Evolutionary conservation across 2,888 invertebrate species (phyloP), one percentile per base, ranked within the genome.

Genomic region (Philereme vetulata): DNA sequence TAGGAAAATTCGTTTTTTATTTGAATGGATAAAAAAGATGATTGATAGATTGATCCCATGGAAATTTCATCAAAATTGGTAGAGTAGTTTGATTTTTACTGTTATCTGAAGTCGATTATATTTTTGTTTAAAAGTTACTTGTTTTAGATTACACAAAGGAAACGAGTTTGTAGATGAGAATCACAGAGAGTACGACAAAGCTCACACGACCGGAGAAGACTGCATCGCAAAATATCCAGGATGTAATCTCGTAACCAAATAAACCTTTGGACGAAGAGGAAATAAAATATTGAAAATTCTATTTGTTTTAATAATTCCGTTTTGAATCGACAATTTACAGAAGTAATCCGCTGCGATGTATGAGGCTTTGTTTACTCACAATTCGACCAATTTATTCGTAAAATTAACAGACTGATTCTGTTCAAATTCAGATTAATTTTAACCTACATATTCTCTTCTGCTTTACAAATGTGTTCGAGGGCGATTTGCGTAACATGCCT

Each of bases 141-240:
- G n/a, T n/a, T 83, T 3, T 77, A 93, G 94, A 38, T 80, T 94
- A 69, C 93, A 93, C 4, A 86, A 85, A 73, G 91, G 90, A 33
- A 54, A 65, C 6, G 78, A 78, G 5, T 87, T 87, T 52, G 74
- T 82, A n/a, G 68, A 78, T 3, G 86, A 90, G 51, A 78, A 86
- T 3, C 86, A 88, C 68, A 85, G 75, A 44, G 85, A 88, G 21
- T 94, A 94, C 61, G 94, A 94, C 60, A 74, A 70, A 47, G 93
- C 93, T 1, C 91, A 93, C 65, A 68, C 71, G 4, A 62, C 69
- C 3, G 69, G 68, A 0, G 81, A 85, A 6, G 83, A 93, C 67
- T 94, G 94, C 64, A 68, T 76, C 1, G 60, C 66, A 11, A 70
- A 82, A 36, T 93, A 90, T 64, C 87, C 92, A 0, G 89, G 84